Percentiles rank a stretch among this genome's conserved stretches.
phyloP scores from a whole-genome alignment of 2,797 vertebrate species.

The Ceyx erithaca region DNA sequence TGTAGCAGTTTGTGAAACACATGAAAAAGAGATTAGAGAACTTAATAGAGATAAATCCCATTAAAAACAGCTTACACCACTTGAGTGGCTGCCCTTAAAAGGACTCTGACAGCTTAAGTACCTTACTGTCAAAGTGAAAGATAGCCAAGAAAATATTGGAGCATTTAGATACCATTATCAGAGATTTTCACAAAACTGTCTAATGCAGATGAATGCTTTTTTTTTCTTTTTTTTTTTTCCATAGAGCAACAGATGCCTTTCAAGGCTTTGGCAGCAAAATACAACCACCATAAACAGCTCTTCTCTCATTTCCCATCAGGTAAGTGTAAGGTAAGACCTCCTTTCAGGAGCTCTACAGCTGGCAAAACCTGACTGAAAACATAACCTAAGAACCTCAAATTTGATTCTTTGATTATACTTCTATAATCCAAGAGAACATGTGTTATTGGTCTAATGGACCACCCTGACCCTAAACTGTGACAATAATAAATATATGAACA shows the following conservation, averaged over 20 bases:
- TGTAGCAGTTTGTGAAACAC: neutral
- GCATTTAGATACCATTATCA: neutral
- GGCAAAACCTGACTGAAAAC: neutral
- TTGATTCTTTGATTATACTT: too few species aligned
- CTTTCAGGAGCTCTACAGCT: neutral
- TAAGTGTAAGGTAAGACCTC: neutral
- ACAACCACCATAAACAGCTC: neutral
- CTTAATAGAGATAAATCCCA: neutral
- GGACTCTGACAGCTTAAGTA: neutral
- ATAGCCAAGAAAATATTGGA: neutral
- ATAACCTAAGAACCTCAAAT: neutral
- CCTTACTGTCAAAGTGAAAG: neutral
- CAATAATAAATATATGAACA: neutral
- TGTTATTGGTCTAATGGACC: too few species aligned
- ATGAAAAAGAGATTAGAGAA: neutral
- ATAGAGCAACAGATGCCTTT: neutral
- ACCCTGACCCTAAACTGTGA: too few species aligned
- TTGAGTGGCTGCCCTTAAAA: neutral
- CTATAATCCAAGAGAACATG: too few species aligned
- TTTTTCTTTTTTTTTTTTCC: neutral
- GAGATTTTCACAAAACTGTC: neutral
- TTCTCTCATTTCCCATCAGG: neutral
- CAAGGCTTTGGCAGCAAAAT: neutral
- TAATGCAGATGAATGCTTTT: neutral
- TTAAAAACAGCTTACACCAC: neutral